These are phyloP conservation scores for Moxostoma hubbsi DNA, from an alignment of 2,797 vertebrate species.

Conservation along the genomic window DNA sequence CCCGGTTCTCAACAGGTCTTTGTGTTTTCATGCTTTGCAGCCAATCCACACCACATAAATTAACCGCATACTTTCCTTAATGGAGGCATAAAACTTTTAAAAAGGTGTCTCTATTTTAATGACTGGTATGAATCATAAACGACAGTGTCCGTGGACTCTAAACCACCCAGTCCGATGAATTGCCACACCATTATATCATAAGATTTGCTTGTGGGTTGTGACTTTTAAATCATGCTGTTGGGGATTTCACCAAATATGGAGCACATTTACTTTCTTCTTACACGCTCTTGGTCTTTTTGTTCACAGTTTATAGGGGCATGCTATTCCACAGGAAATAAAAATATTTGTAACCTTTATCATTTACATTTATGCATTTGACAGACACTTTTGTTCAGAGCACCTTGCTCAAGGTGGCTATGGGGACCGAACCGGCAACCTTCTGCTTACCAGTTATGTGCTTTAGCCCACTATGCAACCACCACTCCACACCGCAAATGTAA, in stretches of 20 bases:
- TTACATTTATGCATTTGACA: no score
- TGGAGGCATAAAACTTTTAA: slow-evolving; percentile 49
- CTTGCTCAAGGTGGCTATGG: no score
- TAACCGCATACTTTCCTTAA: slow-evolving; percentile 28
- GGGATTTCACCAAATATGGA: slow-evolving; percentile 67
- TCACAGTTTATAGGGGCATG: no score
- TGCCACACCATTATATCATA: slow-evolving; percentile 66
- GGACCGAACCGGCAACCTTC: no score
- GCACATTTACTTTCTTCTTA: no score
- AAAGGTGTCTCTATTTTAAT: slow-evolving; percentile 50
- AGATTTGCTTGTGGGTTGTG: slow-evolving; percentile 63
- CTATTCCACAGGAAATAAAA: no score
- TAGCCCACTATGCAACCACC: no score
- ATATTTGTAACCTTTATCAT: no score
- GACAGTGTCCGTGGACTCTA: slow-evolving; percentile 38
- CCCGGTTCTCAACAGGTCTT: not conserved
- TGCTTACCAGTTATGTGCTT: no score
- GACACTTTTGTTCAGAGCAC: no score
- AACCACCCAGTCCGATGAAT: slow-evolving; percentile 57
- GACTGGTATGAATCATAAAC: slow-evolving; percentile 58
- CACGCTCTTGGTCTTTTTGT: no score
- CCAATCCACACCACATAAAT: slow-evolving; percentile 41
- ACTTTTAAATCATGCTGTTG: slow-evolving; percentile 72
- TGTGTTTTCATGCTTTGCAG: slow-evolving; percentile 32
- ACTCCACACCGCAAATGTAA: no score